phyloP scores from a whole-genome alignment of 2,113 vertebrate species.

The Neolamprologus ventralis region DNA sequence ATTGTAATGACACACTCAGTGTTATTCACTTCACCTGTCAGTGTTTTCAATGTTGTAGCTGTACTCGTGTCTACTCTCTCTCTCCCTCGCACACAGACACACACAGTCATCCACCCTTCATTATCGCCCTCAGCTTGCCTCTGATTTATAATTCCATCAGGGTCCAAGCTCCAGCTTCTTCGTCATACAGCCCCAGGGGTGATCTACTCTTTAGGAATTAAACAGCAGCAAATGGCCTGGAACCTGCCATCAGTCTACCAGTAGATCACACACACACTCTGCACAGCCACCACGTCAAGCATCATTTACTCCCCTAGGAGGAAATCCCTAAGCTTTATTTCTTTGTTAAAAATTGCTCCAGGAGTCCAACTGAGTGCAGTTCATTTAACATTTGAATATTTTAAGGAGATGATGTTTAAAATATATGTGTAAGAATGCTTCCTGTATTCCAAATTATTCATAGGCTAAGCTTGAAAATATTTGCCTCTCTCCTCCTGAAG shows the following conservation, averaged over 20 bases:
- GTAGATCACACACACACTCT: conserved; percentile 27
- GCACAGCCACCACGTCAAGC: conserved; percentile 10
- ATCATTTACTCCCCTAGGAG: conserved; percentile 34
- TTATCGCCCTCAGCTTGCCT: background rate
- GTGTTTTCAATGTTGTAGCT: background rate
- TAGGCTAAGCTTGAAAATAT: background rate
- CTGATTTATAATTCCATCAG: conserved; percentile 38
- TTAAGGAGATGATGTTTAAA: background rate
- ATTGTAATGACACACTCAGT: background rate
- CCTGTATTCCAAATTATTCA: background rate
- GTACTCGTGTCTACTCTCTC: background rate
- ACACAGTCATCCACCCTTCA: background rate
- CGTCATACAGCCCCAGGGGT: conserved; percentile 19
- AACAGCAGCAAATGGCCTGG: conserved; percentile 41
- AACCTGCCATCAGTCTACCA: conserved; percentile 37
- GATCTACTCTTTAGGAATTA: conserved; percentile 19
- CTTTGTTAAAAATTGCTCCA: background rate
- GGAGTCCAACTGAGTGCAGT: background rate
- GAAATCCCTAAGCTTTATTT: conserved; percentile 18
- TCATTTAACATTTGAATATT: background rate
- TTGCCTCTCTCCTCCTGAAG: background rate
- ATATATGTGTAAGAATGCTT: background rate
- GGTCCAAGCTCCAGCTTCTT: conserved; percentile 3
- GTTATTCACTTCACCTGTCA: background rate
- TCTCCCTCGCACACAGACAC: background rate